Evolutionary conservation across 2,113 vertebrate species (phyloP).

Genomic region (Regulus satrapa): DNA sequence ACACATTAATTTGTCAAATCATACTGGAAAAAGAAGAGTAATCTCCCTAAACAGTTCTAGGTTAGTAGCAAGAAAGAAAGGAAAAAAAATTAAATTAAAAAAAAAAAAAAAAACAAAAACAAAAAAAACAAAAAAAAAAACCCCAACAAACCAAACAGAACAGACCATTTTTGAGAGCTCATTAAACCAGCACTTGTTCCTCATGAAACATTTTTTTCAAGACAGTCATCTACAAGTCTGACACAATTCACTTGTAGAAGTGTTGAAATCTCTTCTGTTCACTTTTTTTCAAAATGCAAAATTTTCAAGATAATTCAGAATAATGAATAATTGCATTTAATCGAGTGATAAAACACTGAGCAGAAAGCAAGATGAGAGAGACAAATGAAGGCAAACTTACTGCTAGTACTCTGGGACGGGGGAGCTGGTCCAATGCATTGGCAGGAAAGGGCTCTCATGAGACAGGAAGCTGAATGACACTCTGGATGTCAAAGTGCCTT

Average conservation of each 20-base stretch:
- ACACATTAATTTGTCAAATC: background rate
- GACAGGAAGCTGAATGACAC: too few relatives aligned
- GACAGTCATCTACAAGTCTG: accelerated
- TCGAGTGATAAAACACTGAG: background rate
- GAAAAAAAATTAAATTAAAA: background rate
- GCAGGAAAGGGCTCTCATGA: background rate
- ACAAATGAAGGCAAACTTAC: background rate
- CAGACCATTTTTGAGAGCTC: background rate
- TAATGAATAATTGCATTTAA: background rate
- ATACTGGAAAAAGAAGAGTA: background rate
- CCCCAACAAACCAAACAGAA: accelerated
- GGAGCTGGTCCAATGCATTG: background rate
- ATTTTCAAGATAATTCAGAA: background rate
- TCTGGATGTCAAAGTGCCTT: background rate
- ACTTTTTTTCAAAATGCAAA: background rate
- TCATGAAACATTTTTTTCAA: background rate
- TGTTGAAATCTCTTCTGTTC: background rate
- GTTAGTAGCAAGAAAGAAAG: background rate
- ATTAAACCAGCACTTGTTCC: background rate
- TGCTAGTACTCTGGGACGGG: background rate
- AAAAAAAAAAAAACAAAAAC: background rate
- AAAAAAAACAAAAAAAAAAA: background rate
- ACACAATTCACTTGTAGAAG: background rate
- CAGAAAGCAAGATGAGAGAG: background rate
- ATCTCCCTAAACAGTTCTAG: background rate